phyloP scores from a whole-genome alignment of 2,797 vertebrate species.

The Diplodus puntazzo region DNA sequence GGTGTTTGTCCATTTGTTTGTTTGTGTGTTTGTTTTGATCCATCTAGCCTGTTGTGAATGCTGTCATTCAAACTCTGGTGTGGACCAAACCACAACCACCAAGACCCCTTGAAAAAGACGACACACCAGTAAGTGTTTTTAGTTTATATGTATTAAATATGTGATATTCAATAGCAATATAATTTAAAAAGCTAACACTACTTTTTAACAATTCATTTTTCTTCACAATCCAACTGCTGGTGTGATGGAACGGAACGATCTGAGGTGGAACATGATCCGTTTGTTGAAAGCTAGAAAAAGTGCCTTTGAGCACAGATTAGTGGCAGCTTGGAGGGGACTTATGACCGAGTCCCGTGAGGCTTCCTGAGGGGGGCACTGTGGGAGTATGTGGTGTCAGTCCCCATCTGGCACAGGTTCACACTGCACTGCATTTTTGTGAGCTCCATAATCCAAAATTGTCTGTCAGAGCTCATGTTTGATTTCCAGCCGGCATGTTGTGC shows the following conservation, averaged over 20 bases:
- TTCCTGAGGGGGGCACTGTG: conserved; percentile 9
- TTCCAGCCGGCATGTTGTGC: conserved; percentile 19
- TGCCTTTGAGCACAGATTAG: neutral
- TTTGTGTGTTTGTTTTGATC: neutral
- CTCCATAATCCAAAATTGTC: conserved; percentile 36
- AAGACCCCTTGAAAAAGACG: too few relatives aligned
- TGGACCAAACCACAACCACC: too few relatives aligned
- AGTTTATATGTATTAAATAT: too few relatives aligned
- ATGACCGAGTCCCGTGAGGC: neutral
- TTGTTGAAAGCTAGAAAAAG: neutral
- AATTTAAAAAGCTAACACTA: too few relatives aligned
- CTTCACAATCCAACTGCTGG: too few relatives aligned
- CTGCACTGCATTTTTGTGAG: conserved; percentile 19
- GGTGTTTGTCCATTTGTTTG: neutral
- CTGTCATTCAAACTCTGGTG: neutral
- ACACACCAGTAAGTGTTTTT: too few relatives aligned
- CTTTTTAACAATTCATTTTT: too few relatives aligned
- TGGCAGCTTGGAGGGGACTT: neutral
- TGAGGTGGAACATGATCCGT: neutral
- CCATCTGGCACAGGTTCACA: conserved; percentile 5
- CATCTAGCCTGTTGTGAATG: neutral
- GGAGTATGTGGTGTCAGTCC: conserved; percentile 8
- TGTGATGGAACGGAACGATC: neutral
- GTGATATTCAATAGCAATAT: too few relatives aligned
- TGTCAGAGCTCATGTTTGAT: conserved; percentile 39